Evolutionary conservation across 2,888 invertebrate species (phyloP).

Genomic region (Erannis defoliaria): DNA sequence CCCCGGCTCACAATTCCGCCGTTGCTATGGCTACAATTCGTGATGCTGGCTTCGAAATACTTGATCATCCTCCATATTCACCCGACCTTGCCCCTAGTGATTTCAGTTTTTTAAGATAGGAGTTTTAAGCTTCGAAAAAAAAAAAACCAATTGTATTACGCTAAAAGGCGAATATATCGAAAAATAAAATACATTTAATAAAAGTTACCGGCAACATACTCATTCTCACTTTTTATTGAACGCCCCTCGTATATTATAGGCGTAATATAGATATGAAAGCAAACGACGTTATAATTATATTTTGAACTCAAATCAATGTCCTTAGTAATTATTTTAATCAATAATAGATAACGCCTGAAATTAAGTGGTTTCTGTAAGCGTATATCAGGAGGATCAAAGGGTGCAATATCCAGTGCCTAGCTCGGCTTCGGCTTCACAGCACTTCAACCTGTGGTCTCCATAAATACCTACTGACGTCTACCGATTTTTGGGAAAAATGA

Average conservation of each 20-base stretch:
- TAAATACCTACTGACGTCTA: background rate
- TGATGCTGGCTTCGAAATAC: too few relatives aligned
- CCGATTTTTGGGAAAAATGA: background rate
- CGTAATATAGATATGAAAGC: background rate
- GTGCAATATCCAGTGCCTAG: background rate
- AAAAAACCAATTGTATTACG: too few relatives aligned
- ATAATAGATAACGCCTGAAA: background rate
- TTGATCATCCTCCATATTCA: too few relatives aligned
- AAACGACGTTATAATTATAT: background rate
- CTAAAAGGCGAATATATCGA: too few relatives aligned
- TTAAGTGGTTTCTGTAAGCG: background rate
- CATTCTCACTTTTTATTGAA: too few relatives aligned
- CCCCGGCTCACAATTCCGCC: too few relatives aligned
- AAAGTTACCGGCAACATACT: too few relatives aligned
- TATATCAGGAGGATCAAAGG: background rate
- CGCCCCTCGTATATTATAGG: background rate
- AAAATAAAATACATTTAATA: too few relatives aligned
- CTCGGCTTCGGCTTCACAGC: background rate
- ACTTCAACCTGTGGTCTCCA: background rate
- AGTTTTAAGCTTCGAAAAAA: too few relatives aligned
- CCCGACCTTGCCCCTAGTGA: too few relatives aligned
- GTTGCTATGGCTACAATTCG: too few relatives aligned
- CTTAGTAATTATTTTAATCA: background rate
- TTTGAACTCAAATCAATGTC: background rate
- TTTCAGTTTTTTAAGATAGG: too few relatives aligned